These are phyloP conservation scores for Horisme vitalbata DNA, from an alignment of 2,888 invertebrate species.

Conservation along the genomic window DNA sequence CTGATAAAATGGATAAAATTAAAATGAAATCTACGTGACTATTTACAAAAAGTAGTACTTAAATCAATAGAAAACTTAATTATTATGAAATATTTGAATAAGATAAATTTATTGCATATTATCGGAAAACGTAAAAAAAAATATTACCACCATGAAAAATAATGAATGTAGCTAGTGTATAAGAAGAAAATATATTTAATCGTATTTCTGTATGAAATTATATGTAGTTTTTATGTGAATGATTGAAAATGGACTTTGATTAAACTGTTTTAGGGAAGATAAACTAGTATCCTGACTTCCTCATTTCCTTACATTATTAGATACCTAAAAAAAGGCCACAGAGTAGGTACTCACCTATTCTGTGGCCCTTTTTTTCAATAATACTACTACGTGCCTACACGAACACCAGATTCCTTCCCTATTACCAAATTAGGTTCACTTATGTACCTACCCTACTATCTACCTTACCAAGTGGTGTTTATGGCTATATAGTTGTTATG, in stretches of 20 bases:
- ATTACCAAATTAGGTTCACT: no score
- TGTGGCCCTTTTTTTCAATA: no score
- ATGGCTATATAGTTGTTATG: no score
- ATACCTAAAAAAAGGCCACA: no score
- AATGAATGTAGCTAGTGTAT: conserved; percentile 72
- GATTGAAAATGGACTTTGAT: conserved; percentile 79
- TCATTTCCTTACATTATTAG: conserved; percentile 43
- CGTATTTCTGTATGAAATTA: conserved; percentile 84
- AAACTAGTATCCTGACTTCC: conserved; percentile 54
- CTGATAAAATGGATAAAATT: conserved; percentile 65
- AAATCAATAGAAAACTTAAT: conserved; percentile 47
- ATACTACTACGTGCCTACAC: no score
- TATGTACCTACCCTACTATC: no score
- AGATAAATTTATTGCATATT: conserved; percentile 75
- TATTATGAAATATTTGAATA: conserved; percentile 63
- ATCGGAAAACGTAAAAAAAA: conserved; percentile 76
- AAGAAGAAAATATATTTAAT: conserved; percentile 81
- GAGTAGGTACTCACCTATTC: no score
- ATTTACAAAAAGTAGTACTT: conserved; percentile 71
- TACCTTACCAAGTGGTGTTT: no score
- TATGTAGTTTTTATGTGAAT: conserved; percentile 83
- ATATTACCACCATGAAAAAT: conserved; percentile 67
- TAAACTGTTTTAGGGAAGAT: conserved; percentile 77
- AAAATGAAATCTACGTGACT: conserved; percentile 51
- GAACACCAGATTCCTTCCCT: no score